A percentile compares a stretch with the other conserved stretches of the same genome.
Evolutionary conservation across 2,888 invertebrate genomes (phyloP).

Genomic region (Meandrusa payeni): DNA sequence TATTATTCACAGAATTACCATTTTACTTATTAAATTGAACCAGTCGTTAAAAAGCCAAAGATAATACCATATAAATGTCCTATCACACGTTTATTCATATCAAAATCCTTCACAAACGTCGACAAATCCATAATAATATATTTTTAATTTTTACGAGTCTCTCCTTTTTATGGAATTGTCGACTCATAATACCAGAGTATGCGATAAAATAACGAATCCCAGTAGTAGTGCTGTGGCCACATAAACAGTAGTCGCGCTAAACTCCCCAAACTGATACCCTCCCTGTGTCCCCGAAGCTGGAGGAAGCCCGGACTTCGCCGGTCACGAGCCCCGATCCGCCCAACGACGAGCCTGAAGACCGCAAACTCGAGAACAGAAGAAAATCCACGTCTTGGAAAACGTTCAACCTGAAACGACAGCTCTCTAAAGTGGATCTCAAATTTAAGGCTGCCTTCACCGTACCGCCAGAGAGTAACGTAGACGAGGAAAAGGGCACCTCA

Average conservation of each 20-base stretch:
- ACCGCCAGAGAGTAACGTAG: conserved; percentile 62
- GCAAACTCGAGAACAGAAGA: conserved; percentile 75
- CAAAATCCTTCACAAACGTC: conserved; percentile 3
- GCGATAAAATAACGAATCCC: conserved; percentile 7
- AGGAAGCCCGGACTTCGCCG: conserved; percentile 45
- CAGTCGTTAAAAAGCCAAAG: neutral
- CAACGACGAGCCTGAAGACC: conserved; percentile 44
- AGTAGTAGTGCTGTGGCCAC: conserved; percentile 13
- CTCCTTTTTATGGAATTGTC: conserved; percentile 9
- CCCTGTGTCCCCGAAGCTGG: conserved; percentile 62
- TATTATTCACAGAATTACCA: conserved; percentile 5
- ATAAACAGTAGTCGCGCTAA: conserved; percentile 32
- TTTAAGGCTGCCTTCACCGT: conserved; percentile 83
- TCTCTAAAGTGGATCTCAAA: conserved; percentile 89
- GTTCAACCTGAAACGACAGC: conserved; percentile 90
- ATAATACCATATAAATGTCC: no score
- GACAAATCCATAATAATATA: conserved; percentile 15
- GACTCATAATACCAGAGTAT: conserved; percentile 5
- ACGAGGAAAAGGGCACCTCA: conserved; percentile 56
- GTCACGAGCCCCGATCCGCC: conserved; percentile 37
- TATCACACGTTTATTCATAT: conserved; percentile 2
- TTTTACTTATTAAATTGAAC: neutral
- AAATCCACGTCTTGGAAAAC: conserved; percentile 88
- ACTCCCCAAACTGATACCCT: conserved; percentile 56
- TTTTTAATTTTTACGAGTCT: neutral